Base-by-base conservation (phyloP, 2,113 vertebrate genomes). In the Paratilapia polleni region DNA sequence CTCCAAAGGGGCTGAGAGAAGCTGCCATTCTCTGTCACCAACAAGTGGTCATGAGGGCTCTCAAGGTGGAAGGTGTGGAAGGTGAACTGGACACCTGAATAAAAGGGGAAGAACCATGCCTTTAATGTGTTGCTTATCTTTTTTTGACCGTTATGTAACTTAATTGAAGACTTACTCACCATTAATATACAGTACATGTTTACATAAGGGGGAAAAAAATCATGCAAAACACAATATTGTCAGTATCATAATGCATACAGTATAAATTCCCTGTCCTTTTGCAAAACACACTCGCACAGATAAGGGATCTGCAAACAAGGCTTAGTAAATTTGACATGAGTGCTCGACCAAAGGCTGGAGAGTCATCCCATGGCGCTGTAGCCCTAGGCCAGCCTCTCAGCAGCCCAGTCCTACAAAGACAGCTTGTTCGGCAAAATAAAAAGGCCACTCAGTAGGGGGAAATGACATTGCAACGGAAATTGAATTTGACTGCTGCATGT, bases 51-150 rank as follows among this genome's bases (percentile, higher is more conserved):
- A 0, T 99, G 98, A 19, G 98, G 98, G 0, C 97, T 99, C 94
- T 99, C 98, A 88, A 99, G 91, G 90, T 99, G 98, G 85, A 99
- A 99, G 1, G 98, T 99, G 86, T 99, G 98, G 80, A 99, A 99
- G 74, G 96, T 98, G 82, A 99, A 99, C 94, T 98, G 98, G 28
- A 99, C 98, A 38, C 98, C 98, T 99, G 84, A 9, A 52, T 12
- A 13, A 74, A 4, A 73, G 31, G 28, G 2, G 3, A 22, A 34
- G 4, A 66, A 8, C 1, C 5, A 56, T 4, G 5, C 6, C 2
- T 34, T 6, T 31, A 84, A 38, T 36, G 7, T n/a, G 4, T 56
- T 28, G 3, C 31, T 14, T 34, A 4, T 22, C 13, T 0, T 52
- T 36, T 28, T 5, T 61, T 1, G 0, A 22, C 26, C 2, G 20